Evolutionary conservation across 2,888 invertebrate species (phyloP).

Genomic region (Venustoraphidia nigricollis): DNA sequence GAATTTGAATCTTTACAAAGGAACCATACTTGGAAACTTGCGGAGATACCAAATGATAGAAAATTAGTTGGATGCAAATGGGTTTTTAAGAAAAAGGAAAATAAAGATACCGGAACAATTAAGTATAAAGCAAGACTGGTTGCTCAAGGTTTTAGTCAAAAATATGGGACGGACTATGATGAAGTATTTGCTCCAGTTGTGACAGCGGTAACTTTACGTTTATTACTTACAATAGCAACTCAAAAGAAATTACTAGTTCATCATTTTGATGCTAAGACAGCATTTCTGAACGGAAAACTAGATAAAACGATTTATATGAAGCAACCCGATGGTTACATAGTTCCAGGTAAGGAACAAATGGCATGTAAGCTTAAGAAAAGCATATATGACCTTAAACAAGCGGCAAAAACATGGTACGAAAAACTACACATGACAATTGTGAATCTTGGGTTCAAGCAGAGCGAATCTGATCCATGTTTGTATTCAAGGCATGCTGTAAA

Average conservation of each 20-base stretch:
- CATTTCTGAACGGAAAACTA: slow-evolving; percentile 12
- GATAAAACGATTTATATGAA: slow-evolving; percentile 10
- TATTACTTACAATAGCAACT: slow-evolving; percentile 13
- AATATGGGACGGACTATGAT: slow-evolving; percentile 14
- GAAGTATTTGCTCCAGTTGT: slow-evolving; percentile 17
- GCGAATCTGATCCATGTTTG: no score
- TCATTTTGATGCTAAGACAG: slow-evolving; percentile 11
- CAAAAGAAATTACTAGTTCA: slow-evolving; percentile 6
- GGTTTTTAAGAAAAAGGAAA: slow-evolving; percentile 13
- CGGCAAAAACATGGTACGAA: not conserved
- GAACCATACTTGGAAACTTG: slow-evolving; percentile 13
- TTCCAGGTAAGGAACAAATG: not conserved
- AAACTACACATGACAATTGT: no score
- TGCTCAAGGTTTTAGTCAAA: slow-evolving; percentile 15
- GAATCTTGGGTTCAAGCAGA: no score
- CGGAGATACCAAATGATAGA: slow-evolving; percentile 7
- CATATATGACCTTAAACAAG: not conserved
- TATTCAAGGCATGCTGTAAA: no score
- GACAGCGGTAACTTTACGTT: slow-evolving; percentile 13
- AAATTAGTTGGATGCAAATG: slow-evolving; percentile 14
- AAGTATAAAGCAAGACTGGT: slow-evolving; percentile 15
- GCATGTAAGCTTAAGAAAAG: not conserved
- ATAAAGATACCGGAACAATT: slow-evolving; percentile 6
- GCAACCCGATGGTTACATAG: slow-evolving; percentile 9
- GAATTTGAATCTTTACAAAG: slow-evolving; percentile 12